Evolutionary conservation across 1,140 invertebrate genomes (phyloP), one percentile per base, ranked within the genome.

Genomic region (Drosophila sturtevanti): DNA sequence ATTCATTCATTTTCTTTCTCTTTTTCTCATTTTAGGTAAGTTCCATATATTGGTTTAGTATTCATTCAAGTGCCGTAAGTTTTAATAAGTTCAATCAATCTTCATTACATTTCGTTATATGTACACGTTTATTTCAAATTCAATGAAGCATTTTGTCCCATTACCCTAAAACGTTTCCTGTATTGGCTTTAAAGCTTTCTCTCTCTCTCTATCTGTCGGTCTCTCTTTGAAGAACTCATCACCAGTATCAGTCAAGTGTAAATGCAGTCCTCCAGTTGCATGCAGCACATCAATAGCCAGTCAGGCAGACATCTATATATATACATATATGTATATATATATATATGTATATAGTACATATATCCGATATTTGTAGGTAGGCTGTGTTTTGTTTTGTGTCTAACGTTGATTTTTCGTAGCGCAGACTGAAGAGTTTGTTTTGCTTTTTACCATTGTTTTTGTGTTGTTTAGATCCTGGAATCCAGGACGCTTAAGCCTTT

Each of bases 401-500:
- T 79, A 69, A 55, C 66, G 55, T 79, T 81, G 84, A 76, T 76
- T 72, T 67, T 70, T 44, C 68, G 16, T 48, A 64, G 14, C 38
- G 38, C 51, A 16, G 61, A 60, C 16, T 48, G 27, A 3, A 9
- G 41, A 48, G 41, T 48, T 48, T 48, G 41, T 48, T 48, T 48
- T 48, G 41, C 41, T 48, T 48, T 48, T 41, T 7, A 14, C 41
- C 41, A 48, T 48, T 21, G 41, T 66, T 79, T 31, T 73, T 67
- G 58, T 70, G 68, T 78, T 71, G 64, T 77, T 85, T 76, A 63
- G n/a, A 11, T 56, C 41, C 14, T 21, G 21, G 44, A 16, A n/a
- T n/a, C 16, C 44, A 21, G 77, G 34, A 75, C 78, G 81, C 71
- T 79, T 80, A 87, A 89, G 84, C 84, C 84, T 87, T 31, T 87